Base-by-base conservation (phyloP, 2,113 vertebrate genomes). In the Nothoprocta pentlandii region DNA sequence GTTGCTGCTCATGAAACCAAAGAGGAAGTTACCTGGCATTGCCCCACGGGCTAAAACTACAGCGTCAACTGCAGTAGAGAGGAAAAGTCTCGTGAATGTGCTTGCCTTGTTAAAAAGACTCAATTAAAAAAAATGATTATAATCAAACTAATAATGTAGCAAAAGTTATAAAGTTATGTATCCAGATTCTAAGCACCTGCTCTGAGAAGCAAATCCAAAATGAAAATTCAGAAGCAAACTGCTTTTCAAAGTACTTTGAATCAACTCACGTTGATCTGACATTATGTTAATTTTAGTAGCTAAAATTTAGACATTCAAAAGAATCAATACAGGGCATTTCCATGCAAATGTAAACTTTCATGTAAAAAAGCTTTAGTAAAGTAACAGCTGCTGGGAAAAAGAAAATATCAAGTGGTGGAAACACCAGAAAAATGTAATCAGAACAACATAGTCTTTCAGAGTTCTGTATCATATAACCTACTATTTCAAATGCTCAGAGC, bases 271-370 rank as follows among this genome's bases (percentile, higher is more conserved):
- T 14, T 44, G 21, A 64, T 85, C 22, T 73, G 53, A 21, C 73
- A 67, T 16, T 79, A 79, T 2, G 6, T 17, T 39, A 26, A 47
- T 61, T 73, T 64, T 23, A 71, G 58, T 32, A 56, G 26, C 66
- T 95, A 80, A 78, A 86, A 83, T 47, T 75, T 53, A 56, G 32
- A 80, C 51, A 56, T 16, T 51, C 17, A 32, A 3, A 85, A 58
- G 49, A 94, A 94, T 73, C 77, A 79, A 71, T 41, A 56, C 16
- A 23, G 39, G 16, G 1, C n/a, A 85, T 81, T 92, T 90, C 78
- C 76, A 44, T 44, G 25, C 39, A 84, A 80, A 17, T 34, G 41
- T 76, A 89, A 87, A 81, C 9, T 41, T 92, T 68, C 34, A 25
- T 6, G 6, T 56, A 75, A 78, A 39, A 75, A 81, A 75, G 28